These are phyloP conservation scores for Dipodomys stephensi DNA, from an alignment of 2,113 vertebrate genomes.

Conservation along the genomic window DNA sequence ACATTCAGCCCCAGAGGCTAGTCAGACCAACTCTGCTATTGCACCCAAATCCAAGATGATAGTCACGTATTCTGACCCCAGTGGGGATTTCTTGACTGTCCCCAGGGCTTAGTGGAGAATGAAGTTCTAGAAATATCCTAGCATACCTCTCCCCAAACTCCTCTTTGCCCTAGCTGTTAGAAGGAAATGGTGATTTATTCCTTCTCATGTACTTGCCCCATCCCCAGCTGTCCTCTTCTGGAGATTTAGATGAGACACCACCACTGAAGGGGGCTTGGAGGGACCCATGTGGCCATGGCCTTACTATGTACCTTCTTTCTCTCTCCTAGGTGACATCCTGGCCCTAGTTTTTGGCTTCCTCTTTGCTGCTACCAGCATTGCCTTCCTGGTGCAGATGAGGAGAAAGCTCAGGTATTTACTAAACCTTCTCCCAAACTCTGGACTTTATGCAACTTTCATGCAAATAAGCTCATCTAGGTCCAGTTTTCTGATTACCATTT, in stretches of 20 bases:
- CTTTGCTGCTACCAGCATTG: slow-evolving; percentile 83
- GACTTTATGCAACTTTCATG: not conserved
- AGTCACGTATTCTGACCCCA: not conserved
- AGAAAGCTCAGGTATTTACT: slow-evolving; percentile 61
- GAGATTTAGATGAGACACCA: not conserved
- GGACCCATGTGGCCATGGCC: not conserved
- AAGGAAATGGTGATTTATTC: not conserved
- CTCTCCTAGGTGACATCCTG: slow-evolving; percentile 85
- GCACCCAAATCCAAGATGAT: not conserved
- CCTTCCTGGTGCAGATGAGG: slow-evolving; percentile 85
- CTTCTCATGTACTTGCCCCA: not conserved
- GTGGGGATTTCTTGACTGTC: not conserved
- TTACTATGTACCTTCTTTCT: not conserved
- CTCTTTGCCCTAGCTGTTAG: not conserved
- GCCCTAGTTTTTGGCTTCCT: slow-evolving; percentile 87
- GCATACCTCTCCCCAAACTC: not conserved
- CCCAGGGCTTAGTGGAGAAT: not conserved
- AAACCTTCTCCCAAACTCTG: not conserved
- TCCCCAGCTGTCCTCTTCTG: not conserved
- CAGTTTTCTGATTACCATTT: slow-evolving; percentile 20
- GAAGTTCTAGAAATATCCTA: not conserved
- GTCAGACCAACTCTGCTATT: not conserved
- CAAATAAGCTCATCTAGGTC: not conserved
- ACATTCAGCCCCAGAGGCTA: slow-evolving; percentile 52
- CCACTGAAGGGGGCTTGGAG: not conserved